Percentiles rank a stretch among this genome's conserved stretches.
These are phyloP conservation scores for Felis catus DNA, from an alignment of 2,113 vertebrate species.

Conservation along the genomic window DNA sequence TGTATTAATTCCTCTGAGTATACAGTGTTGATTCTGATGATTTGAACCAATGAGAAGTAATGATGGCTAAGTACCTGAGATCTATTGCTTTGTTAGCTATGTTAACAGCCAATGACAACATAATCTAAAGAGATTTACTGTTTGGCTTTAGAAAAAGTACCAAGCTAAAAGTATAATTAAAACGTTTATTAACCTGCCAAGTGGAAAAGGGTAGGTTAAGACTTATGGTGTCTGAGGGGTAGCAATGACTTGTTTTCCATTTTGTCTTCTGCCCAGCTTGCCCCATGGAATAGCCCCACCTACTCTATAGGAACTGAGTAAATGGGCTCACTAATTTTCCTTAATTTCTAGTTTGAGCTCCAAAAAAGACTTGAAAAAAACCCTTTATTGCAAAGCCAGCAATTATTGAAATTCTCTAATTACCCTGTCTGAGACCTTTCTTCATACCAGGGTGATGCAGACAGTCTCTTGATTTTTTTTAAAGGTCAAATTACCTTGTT, in stretches of 20 bases:
- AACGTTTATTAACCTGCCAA: constrained; percentile 65
- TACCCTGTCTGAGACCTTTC: constrained; percentile 64
- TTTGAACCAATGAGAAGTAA: constrained; percentile 40
- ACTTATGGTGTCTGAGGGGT: not conserved
- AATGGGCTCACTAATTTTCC: constrained; percentile 30
- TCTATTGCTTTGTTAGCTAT: constrained; percentile 52
- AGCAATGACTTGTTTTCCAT: not conserved
- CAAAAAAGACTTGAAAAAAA: constrained; percentile 58
- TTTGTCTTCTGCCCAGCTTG: not conserved
- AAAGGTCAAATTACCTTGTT: constrained; percentile 75
- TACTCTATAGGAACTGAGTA: not conserved
- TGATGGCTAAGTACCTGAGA: constrained; percentile 51
- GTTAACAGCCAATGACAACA: constrained; percentile 61
- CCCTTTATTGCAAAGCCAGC: constrained; percentile 59
- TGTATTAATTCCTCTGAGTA: not conserved
- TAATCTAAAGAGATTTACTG: constrained; percentile 67
- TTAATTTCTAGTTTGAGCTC: constrained; percentile 58
- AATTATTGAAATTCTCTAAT: constrained; percentile 77
- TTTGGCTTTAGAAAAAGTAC: constrained; percentile 67
- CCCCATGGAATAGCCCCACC: not conserved
- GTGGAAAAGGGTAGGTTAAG: constrained; percentile 47
- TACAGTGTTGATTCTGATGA: constrained; percentile 15
- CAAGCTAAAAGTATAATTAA: constrained; percentile 69
- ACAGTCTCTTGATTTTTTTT: constrained; percentile 57
- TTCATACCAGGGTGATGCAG: constrained; percentile 44